phyloP scores from a whole-genome alignment of 1,140 invertebrate species.

The Carposina sasakii region DNA sequence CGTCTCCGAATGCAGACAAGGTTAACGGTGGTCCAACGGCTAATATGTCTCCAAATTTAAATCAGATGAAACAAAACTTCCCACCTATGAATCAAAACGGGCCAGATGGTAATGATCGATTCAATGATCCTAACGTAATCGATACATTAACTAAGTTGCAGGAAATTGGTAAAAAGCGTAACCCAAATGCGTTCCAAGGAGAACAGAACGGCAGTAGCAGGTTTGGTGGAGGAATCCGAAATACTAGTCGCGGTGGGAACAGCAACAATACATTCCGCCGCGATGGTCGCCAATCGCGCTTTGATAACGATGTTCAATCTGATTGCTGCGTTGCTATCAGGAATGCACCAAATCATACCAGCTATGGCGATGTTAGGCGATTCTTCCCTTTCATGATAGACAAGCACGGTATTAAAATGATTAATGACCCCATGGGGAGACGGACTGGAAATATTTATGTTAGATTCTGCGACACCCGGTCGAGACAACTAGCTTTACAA shows the following conservation, averaged over 20 bases:
- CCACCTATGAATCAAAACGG: conserved; percentile 26
- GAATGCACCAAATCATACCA: conserved; percentile 78
- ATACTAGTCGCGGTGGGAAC: conserved; percentile 27
- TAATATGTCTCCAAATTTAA: no score
- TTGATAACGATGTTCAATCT: conserved; percentile 32
- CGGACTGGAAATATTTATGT: conserved; percentile 87
- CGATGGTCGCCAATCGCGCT: conserved; percentile 38
- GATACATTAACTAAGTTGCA: conserved; percentile 67
- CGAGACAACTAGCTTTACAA: conserved; percentile 80
- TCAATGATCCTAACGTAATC: conserved; percentile 42
- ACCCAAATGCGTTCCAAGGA: conserved; percentile 75
- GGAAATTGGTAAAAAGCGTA: conserved; percentile 74
- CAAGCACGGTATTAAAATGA: conserved; percentile 88
- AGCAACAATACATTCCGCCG: conserved; percentile 36
- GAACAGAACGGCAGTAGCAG: conserved; percentile 30
- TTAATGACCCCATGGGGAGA: conserved; percentile 85
- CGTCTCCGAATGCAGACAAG: no score
- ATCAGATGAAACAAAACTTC: conserved; percentile 1
- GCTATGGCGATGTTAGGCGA: conserved; percentile 85
- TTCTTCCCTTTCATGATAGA: conserved; percentile 87
- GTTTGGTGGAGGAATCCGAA: conserved; percentile 15
- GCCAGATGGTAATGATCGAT: conserved; percentile 24
- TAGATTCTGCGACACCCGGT: conserved; percentile 79
- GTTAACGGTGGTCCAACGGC: no score
- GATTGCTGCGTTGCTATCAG: conserved; percentile 79